Evolutionary conservation across 2,113 vertebrate species (phyloP), one percentile per base, ranked within the genome.

Genomic region (Rana temporaria): DNA sequence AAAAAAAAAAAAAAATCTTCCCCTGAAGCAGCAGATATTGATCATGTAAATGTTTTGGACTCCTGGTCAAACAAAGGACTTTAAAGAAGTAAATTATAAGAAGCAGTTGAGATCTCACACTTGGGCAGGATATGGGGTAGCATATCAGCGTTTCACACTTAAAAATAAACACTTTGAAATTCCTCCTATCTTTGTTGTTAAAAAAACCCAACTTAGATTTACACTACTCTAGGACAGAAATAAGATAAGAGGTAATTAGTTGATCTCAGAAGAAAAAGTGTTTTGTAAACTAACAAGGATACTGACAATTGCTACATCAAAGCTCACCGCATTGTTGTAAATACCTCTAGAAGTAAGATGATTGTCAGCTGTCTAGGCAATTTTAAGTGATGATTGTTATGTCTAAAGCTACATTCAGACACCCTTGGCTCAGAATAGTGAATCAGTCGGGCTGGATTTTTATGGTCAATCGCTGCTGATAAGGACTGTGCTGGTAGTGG

Each of bases 1-100:
- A 89, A 91, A 96, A 92, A 94, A 94, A 86, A n/a, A n/a, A n/a
- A n/a, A 59, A 95, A 96, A 92, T 94, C 94, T 86, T 94, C 93
- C 93, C 95, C 92, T 91, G 89, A 89, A 94, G 95, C 93, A 90
- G 90, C 89, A 92, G 89, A 88, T 93, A 97, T 95, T 94, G 95
- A 97, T 96, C 94, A 96, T 92, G 93, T 93, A 93, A 94, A 94
- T 91, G 92, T 89, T 94, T 85, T 84, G 86, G 90, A 91, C 78
- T 65, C 74, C 87, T 91, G 81, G 63, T 91, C 81, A 89, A 91
- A 84, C 84, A 75, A 86, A 88, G 87, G 88, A 88, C 87, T 90
- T 76, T 88, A 90, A 91, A 86, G 63, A 57, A 67, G 48, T 76
- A 68, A 76, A 76, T 76, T 72, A 42, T 2, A 66, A 63, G 56